Base-by-base conservation (phyloP, 92 coral and sea anemone genomes). In the Epizoanthus stellaris region DNA sequence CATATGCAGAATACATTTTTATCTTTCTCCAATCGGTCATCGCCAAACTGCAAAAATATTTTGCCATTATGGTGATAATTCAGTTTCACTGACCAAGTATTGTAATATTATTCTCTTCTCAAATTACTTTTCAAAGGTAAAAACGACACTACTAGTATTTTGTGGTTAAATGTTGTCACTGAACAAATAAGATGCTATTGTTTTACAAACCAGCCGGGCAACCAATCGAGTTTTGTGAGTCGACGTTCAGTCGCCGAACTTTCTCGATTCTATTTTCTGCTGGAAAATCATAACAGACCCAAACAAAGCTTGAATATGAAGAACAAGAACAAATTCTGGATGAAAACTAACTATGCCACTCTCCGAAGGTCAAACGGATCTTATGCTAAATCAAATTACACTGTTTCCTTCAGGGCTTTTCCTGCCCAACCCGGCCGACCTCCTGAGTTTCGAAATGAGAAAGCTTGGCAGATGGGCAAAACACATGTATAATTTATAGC, bases 121-220 rank as follows among this genome's bases (percentile, higher is more conserved):
- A 62, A 77, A 77, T 77, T 77, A 77, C 49, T 69, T 77, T 62
- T 62, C 45, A 77, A 5, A 58, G 64, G 71, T 43, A 62, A 61
- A 21, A 19, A 60, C 82, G 82, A 49, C 82, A 15, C 47, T 3
- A 39, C 71, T 1, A 30, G 34, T 30, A 11, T 42, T 77, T 70
- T 77, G 82, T 62, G 82, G 82, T 77, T 19, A 77, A 70, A 77
- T 77, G 59, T 77, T 77, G 63, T 40, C 60, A 40, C n/a, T 42
- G 71, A 19, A 62, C 82, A 77, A 77, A 77, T 77, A 77, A 42
- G 82, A 43, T 72, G 58, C 43, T 77, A 77, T 77, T 77, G 82
- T 77, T 42, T 63, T 39, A 20, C 63, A 43, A 42, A 77, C 71
- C 82, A 62, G 49, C 60, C 69, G 34, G 70, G 17, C 9, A 77